Conservation (phyloP, 1,140 invertebrate genomes). For the Lepidurus packardi region DNA sequence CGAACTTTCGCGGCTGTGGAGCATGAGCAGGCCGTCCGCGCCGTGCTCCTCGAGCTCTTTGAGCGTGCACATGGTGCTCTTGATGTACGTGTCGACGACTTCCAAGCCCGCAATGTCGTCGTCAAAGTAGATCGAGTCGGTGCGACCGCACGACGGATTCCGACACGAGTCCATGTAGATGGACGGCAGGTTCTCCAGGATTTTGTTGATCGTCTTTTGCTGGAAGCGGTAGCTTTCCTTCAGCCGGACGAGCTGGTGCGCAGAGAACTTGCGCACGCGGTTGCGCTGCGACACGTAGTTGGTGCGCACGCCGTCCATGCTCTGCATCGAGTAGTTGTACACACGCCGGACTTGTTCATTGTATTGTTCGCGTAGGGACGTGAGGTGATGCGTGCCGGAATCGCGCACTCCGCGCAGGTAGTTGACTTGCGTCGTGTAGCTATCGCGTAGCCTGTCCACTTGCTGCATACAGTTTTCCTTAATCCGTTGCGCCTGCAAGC, state of each 20-base stretch:
- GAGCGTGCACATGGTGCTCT: conserved; percentile 20
- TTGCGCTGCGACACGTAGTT: conserved; percentile 92
- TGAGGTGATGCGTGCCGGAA: conserved; percentile 77
- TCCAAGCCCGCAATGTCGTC: conserved; percentile 46
- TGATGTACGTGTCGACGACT: conserved; percentile 33
- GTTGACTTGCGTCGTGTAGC: conserved; percentile 78
- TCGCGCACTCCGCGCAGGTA: conserved; percentile 83
- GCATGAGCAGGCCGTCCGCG: neutral
- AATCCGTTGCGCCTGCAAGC: conserved; percentile 68
- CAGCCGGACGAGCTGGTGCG: conserved; percentile 77
- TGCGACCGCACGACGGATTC: conserved; percentile 72
- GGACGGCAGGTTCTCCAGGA: conserved; percentile 87
- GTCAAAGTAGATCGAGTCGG: conserved; percentile 69
- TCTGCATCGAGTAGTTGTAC: conserved; percentile 79
- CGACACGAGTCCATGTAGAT: conserved; percentile 88
- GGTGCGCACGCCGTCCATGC: conserved; percentile 86
- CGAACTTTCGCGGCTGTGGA: conserved; percentile 14
- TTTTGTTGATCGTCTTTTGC: conserved; percentile 87
- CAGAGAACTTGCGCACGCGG: conserved; percentile 87
- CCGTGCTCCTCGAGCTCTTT: conserved; percentile 28
- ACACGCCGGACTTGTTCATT: conserved; percentile 79
- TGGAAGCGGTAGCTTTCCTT: conserved; percentile 91
- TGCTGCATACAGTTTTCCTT: conserved; percentile 88
- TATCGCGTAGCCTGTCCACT: conserved; percentile 86
- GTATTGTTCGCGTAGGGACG: conserved; percentile 80